These are phyloP conservation scores for Aegotheles bennettii DNA, from an alignment of 2,113 vertebrate species.

Conservation along the genomic window DNA sequence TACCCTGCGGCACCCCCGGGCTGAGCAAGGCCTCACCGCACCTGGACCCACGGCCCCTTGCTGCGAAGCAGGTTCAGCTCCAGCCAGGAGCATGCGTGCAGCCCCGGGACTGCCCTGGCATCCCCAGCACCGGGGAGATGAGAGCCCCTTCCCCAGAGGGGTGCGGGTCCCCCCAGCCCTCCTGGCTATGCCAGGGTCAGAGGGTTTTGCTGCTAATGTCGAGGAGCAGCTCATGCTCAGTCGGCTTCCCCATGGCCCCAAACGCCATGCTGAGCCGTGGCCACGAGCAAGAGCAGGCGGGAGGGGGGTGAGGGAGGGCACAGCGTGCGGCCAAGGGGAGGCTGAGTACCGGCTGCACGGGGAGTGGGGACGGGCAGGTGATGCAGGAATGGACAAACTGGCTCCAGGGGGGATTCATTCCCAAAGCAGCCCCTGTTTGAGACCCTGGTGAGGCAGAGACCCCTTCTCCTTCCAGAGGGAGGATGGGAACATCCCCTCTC, in stretches of 20 bases:
- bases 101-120: too few species aligned
- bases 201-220: too few species aligned
- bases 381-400: rapidly evolving
- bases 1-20: neutral
- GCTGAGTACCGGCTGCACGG: neutral
- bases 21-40: too few species aligned
- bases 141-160: too few species aligned
- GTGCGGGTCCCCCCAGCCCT: too few species aligned
- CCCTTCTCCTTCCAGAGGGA: neutral
- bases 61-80: too few species aligned
- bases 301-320: too few species aligned
- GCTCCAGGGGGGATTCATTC: rapidly evolving
- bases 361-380: neutral
- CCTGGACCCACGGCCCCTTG: too few species aligned
- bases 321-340: too few species aligned
- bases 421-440: neutral
- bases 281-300: neutral
- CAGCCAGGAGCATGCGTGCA: too few species aligned
- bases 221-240: neutral
- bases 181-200: too few species aligned
- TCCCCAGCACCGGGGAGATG: too few species aligned
- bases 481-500: rapidly evolving
- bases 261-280: rapidly evolving
- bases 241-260: neutral
- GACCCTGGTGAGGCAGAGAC: neutral